Evolutionary conservation across 2,888 invertebrate genomes (phyloP), one percentile per base, ranked within the genome.

Genomic region (Beris morrisii): DNA sequence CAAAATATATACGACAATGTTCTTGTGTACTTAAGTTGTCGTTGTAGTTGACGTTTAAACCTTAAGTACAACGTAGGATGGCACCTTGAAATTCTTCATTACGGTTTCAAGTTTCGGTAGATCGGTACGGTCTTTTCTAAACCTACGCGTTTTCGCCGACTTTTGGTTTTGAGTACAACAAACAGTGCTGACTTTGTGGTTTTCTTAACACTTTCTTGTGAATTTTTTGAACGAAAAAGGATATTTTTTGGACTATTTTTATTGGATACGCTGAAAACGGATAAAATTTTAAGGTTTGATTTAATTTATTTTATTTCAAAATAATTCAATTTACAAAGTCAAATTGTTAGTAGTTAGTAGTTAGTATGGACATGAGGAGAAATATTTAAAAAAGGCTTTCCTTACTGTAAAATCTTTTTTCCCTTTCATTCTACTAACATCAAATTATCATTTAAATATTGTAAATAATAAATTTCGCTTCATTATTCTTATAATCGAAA

Each of bases 41-140:
- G 4, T 5, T 4, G 22, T 52, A 22, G 11, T 52, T 1, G 5
- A 54, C 13, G 5, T 54, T 30, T 12, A 9, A 44, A 44, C 44
- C 4, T 22, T 15, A 38, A 56, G 38, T n/a, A 11, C 38, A 38
- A 3, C 38, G 38, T 38, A 56, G 4, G 43, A 13, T n/a, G 9
- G 15, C 31, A 31, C 30, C 44, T 59, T 46, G 59, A 59, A 58
- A 59, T 50, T 31, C 46, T 22, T 54, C 54, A 64, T 53, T 64
- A 53, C 28, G 30, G 45, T 53, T 64, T 61, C 38, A 61, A 52
- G 52, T 43, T 50, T 52, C 43, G 38, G 50, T 59, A 31, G 48
- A 15, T n/a, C 32, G 32, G 15, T 13, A 59, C 58, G 48, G 46
- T 7, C 30, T 46, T 48, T 31, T 38, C 38, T 3, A 38, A 38